Base-by-base conservation (phyloP, 1,140 invertebrate genomes). In the Magallana gigas region DNA sequence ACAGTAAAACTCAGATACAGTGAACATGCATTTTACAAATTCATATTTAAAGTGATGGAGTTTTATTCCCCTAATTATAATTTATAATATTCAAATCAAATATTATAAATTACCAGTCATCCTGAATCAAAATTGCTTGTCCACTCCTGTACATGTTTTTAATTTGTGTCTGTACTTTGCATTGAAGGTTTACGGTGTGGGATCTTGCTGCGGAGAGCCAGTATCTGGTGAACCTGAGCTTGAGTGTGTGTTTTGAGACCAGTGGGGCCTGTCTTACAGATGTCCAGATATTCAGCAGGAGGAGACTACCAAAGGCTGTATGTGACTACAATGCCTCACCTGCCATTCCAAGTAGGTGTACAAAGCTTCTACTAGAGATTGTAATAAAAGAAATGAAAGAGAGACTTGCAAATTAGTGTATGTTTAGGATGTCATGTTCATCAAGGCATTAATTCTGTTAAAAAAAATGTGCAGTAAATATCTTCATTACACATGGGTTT, bases 241-340 rank as follows among this genome's bases (percentile, higher is more conserved):
- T 87, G 18, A 82, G 76, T 48, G 14, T 87, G 57, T 87, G 85
- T 36, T 87, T 64, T 83, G 85, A 87, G 85, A 60, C 83, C 14
- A 18, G 14, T 11, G 57, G 81, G n/a, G 56, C 81, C 81, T 84
- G 83, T 62, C 18, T 29, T n/a, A 84, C 83, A 59, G 83, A 84
- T 36, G 58, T 16, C 29, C 57, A 62, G 16, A 62, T 84, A 60
- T 84, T 84, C 36, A 60, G 60, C 29, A 36, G 57, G 29, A 59
- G 58, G n/a, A 84, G 83, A 60, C 58, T 84, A 9, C 58, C 83
- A 16, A 84, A 84, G 58, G 29, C 16, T 59, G 29, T 48, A 7
- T 84, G 83, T 59, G 60, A 60, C 57, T 84, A 60, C 57, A 58
- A n/a, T 8, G n/a, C 57, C n/a, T 16, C 57, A 29, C 83, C 83